phyloP scores from a whole-genome alignment of 2,113 vertebrate species.

The Ancistrus triradiatus region DNA sequence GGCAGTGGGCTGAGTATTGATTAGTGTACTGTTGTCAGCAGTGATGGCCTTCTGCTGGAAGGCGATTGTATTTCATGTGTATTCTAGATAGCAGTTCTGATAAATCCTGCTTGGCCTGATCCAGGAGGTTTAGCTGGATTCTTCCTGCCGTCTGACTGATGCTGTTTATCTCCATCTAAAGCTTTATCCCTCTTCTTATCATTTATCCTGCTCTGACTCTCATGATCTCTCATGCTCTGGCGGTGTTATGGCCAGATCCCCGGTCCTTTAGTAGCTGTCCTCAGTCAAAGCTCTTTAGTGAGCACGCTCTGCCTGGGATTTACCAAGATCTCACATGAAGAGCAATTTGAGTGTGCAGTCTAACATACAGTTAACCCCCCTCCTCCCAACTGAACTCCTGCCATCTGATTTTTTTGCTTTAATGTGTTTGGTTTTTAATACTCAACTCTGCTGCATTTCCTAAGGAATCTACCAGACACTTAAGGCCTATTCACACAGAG shows the following conservation, averaged over 20 bases:
- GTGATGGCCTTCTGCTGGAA: conserved; percentile 5
- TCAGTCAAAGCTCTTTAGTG: neutral
- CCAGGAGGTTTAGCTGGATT: conserved; percentile 14
- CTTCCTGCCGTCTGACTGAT: conserved; percentile 29
- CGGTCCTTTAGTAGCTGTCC: conserved; percentile 3
- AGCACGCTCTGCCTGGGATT: neutral
- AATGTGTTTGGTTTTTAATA: no score
- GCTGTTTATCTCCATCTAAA: conserved; percentile 7
- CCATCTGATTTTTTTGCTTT: no score
- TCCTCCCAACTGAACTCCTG: no score
- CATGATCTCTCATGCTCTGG: neutral
- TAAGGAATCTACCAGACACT: no score
- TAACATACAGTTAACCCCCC: no score
- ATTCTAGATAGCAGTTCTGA: conserved; percentile 21
- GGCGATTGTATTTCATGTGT: conserved; percentile 35
- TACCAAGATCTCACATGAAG: no score
- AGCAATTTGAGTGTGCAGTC: no score
- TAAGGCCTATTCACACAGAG: no score
- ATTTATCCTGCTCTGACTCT: conserved; percentile 10
- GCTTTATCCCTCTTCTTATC: neutral
- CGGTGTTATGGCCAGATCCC: conserved; percentile 17
- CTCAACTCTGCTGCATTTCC: no score
- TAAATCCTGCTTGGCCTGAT: conserved; percentile 12
- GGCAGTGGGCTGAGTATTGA: conserved; percentile 21
- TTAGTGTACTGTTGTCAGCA: conserved; percentile 28